Evolutionary conservation across 2,797 vertebrate genomes (phyloP).

Genomic region (Percopsis omiscomaycus): DNA sequence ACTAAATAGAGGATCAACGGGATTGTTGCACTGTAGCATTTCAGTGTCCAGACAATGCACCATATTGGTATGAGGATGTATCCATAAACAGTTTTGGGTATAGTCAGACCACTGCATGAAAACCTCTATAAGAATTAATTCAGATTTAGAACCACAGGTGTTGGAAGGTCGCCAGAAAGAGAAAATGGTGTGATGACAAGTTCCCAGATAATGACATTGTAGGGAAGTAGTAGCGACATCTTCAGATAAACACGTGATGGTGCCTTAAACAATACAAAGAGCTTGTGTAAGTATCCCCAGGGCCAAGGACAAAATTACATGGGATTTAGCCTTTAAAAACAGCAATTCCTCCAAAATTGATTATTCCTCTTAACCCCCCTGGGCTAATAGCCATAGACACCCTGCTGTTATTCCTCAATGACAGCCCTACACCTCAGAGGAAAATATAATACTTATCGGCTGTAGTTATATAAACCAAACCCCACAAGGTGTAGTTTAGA

Average conservation of each 20-base stretch:
- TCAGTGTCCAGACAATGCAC: slow-evolving; percentile 63
- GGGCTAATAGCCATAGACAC: slow-evolving; percentile 48
- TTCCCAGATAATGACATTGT: slow-evolving; percentile 56
- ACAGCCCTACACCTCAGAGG: slow-evolving; percentile 65
- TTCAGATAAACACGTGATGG: slow-evolving; percentile 70
- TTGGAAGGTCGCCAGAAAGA: slow-evolving; percentile 44
- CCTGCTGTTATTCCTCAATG: slow-evolving; percentile 80
- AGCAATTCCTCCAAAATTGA: slow-evolving; percentile 43
- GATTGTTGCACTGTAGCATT: slow-evolving; percentile 61
- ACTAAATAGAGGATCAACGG: slow-evolving; percentile 53
- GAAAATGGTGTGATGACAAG: slow-evolving; percentile 30
- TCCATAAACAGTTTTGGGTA: slow-evolving; percentile 54
- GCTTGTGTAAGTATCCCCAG: slow-evolving; percentile 34
- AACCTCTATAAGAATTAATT: slow-evolving; percentile 48
- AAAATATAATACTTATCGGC: slow-evolving; percentile 60
- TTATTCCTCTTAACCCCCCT: slow-evolving; percentile 20
- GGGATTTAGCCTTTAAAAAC: slow-evolving; percentile 32
- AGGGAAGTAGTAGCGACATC: slow-evolving; percentile 44
- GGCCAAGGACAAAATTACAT: slow-evolving; percentile 41
- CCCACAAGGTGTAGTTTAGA: slow-evolving; percentile 43
- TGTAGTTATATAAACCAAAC: slow-evolving; percentile 48
- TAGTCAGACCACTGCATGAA: slow-evolving; percentile 49
- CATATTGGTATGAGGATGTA: slow-evolving; percentile 32
- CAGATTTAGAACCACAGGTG: slow-evolving; percentile 50
- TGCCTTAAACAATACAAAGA: slow-evolving; percentile 46